Evolutionary conservation across 2,113 vertebrate genomes (phyloP).

Genomic region (Arenaria interpres): DNA sequence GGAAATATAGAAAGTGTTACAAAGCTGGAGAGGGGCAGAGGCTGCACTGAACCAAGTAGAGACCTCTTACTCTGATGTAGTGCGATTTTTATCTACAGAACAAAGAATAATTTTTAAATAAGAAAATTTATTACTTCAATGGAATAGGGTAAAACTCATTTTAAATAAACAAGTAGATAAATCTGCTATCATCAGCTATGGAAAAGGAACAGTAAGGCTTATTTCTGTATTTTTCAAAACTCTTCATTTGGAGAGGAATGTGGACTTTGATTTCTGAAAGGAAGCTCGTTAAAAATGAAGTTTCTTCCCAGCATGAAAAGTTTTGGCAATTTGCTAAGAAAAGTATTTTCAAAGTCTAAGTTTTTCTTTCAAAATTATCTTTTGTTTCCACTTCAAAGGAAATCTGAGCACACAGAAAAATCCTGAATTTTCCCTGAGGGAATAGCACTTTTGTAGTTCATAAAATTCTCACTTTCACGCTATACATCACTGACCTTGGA

Average conservation of each 20-base stretch:
- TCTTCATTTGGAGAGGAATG: not conserved
- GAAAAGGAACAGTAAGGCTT: not conserved
- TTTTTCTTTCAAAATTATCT: conserved; percentile 56
- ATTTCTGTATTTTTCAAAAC: conserved; percentile 2
- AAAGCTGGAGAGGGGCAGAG: not conserved
- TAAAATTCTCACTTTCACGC: conserved; percentile 41
- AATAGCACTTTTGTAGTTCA: conserved; percentile 14
- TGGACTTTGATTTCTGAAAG: not conserved
- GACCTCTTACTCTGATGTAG: not conserved
- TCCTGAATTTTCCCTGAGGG: not conserved
- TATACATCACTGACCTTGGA: conserved; percentile 1
- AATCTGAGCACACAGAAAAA: not conserved
- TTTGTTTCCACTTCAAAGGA: conserved; percentile 43
- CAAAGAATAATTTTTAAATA: not conserved
- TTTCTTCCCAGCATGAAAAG: not conserved
- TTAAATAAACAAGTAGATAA: not conserved
- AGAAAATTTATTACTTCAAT: not conserved
- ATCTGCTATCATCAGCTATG: not conserved
- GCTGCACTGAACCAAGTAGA: not conserved
- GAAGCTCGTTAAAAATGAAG: conserved; percentile 28
- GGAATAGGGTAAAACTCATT: not conserved
- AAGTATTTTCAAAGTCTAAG: conserved; percentile 25
- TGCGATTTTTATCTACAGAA: not conserved
- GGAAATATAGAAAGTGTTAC: not conserved
- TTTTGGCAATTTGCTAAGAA: conserved; percentile 34